A percentile compares a stretch with the other conserved stretches of the same genome.
Conservation (phyloP, 2,888 invertebrate genomes). For the Andrena chrysosceles region DNA sequence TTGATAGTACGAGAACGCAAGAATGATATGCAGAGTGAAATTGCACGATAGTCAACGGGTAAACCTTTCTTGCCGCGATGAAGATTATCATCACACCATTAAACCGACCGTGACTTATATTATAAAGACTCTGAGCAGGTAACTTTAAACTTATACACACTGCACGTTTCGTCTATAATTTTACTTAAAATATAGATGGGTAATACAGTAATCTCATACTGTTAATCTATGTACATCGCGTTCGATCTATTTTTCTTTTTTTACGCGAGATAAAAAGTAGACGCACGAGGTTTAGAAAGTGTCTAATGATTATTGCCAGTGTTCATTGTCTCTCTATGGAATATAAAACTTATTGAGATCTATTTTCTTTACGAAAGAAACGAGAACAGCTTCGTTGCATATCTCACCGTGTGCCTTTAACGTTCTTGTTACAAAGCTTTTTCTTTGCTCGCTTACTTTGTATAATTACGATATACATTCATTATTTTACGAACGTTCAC, state of each 20-base stretch:
- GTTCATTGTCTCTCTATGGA: slow-evolving; percentile 7
- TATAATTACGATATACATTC: slow-evolving; percentile 34
- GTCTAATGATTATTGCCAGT: slow-evolving; percentile 10
- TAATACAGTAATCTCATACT: slow-evolving; percentile 57
- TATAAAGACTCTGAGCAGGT: slow-evolving; percentile 32
- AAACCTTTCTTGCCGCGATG: slow-evolving; percentile 62
- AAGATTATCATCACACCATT: slow-evolving; percentile 45
- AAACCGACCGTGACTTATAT: slow-evolving; percentile 31
- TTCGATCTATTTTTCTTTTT: slow-evolving; percentile 17
- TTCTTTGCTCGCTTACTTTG: slow-evolving; percentile 29
- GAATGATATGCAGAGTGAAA: slow-evolving; percentile 74
- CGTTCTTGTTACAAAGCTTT: slow-evolving; percentile 43
- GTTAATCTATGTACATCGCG: slow-evolving; percentile 36
- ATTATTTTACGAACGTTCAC: slow-evolving; percentile 26
- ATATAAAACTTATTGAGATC: slow-evolving; percentile 22
- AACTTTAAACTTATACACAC: slow-evolving; percentile 22
- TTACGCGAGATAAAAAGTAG: slow-evolving; percentile 29
- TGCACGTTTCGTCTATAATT: slow-evolving; percentile 9
- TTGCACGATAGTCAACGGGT: slow-evolving; percentile 67
- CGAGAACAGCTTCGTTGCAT: slow-evolving; percentile 40
- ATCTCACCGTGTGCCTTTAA: slow-evolving; percentile 35
- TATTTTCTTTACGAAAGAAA: slow-evolving; percentile 13
- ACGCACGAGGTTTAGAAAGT: slow-evolving; percentile 13
- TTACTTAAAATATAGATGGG: slow-evolving; percentile 30
- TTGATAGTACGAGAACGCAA: slow-evolving; percentile 53